Evolutionary conservation across 2,797 vertebrate species (phyloP).

Genomic region (Furcifer pardalis): DNA sequence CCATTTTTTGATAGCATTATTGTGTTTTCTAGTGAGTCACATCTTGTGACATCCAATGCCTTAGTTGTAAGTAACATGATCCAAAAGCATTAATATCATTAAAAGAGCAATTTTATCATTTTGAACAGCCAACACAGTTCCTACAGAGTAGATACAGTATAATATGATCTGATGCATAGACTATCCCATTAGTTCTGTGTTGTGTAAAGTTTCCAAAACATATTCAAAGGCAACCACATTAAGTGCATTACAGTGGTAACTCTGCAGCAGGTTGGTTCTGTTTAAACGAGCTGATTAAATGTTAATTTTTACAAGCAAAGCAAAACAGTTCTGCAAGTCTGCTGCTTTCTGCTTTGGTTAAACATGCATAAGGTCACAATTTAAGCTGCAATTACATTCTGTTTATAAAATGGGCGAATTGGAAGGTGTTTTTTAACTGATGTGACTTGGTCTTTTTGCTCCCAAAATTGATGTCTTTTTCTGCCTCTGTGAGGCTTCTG

Average conservation of each 20-base stretch:
- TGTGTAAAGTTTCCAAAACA: background rate
- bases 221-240: background rate
- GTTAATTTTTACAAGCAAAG: background rate
- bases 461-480: no score
- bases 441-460: no score
- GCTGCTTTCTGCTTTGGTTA: background rate
- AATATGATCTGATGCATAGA: background rate
- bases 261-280: background rate
- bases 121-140: background rate
- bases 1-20: background rate
- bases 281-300: background rate
- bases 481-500: no score
- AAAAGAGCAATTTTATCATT: background rate
- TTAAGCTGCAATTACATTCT: no score
- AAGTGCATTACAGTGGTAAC: background rate
- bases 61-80: background rate
- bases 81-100: background rate
- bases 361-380: background rate
- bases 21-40: background rate
- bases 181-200: background rate
- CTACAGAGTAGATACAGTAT: background rate
- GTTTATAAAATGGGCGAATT: no score
- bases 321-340: background rate
- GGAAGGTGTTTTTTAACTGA: no score
- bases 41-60: no score